Evolutionary conservation across 2,113 vertebrate genomes (phyloP).

Genomic region (Tetraodon nigroviridis): DNA sequence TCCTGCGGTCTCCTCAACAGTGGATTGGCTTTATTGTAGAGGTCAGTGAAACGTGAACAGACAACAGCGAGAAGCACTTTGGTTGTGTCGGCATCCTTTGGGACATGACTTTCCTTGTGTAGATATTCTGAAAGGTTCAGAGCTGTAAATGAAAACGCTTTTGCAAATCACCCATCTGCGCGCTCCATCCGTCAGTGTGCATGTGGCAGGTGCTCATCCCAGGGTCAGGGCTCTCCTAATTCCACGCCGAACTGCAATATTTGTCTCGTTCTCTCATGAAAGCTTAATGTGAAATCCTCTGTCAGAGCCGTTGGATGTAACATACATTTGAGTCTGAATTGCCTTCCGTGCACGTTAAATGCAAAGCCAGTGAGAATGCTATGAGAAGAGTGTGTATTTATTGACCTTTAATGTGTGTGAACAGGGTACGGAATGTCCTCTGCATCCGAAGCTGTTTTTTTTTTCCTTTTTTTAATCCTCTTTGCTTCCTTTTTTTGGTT

Average conservation of each 20-base stretch:
- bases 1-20: slow-evolving; percentile 5
- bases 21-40: slow-evolving; percentile 1
- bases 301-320: slow-evolving; percentile 87
- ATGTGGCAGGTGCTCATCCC: background rate
- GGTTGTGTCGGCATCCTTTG: slow-evolving; percentile 1
- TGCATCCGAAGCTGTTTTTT: slow-evolving; percentile 37
- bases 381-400: slow-evolving; percentile 59
- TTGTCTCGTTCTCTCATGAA: slow-evolving; percentile 54
- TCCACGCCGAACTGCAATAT: slow-evolving; percentile 17
- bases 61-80: background rate
- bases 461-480: slow-evolving; percentile 9
- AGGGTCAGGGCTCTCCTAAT: slow-evolving; percentile 12
- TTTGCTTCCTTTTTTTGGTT: slow-evolving; percentile 31
- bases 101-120: slow-evolving; percentile 12
- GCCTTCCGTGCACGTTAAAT: slow-evolving; percentile 62
- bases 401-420: slow-evolving; percentile 40
- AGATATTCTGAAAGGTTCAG: background rate
- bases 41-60: slow-evolving; percentile 17
- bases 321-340: slow-evolving; percentile 64
- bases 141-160: background rate
- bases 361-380: slow-evolving; percentile 64
- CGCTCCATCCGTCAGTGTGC: background rate
- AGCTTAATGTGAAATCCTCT: slow-evolving; percentile 46
- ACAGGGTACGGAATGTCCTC: slow-evolving; percentile 22
- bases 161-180: background rate